Evolutionary conservation across 2,888 invertebrate genomes (phyloP).

Genomic region (Doris montereyensis): DNA sequence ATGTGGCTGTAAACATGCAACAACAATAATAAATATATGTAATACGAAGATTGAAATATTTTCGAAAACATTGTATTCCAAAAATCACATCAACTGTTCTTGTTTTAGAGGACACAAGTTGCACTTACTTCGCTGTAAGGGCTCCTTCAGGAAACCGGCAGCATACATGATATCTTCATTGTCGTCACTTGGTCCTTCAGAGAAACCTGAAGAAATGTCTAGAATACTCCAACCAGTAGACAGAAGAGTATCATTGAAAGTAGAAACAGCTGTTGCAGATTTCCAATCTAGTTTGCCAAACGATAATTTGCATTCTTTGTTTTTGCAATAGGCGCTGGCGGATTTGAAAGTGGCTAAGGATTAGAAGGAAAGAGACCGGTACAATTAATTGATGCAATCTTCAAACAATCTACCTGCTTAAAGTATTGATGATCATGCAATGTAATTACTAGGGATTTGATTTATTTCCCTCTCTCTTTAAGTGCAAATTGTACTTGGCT

Average conservation of each 20-base stretch:
- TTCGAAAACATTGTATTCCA: too few relatives aligned
- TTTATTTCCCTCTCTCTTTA: too few relatives aligned
- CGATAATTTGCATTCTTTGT: constrained; percentile 48
- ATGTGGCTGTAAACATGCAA: constrained; percentile 59
- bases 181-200: constrained; percentile 15
- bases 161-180: constrained; percentile 65
- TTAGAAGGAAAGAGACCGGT: too few relatives aligned
- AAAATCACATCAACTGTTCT: too few relatives aligned
- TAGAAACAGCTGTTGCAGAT: constrained; percentile 58
- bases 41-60: too few relatives aligned
- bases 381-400: too few relatives aligned
- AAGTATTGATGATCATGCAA: too few relatives aligned
- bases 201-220: constrained; percentile 62
- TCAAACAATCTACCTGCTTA: too few relatives aligned
- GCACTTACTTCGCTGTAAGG: constrained; percentile 65
- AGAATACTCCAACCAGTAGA: constrained; percentile 69
- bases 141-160: constrained; percentile 67
- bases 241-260: constrained; percentile 61
- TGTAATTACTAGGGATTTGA: too few relatives aligned
- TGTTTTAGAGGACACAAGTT: background rate
- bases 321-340: constrained; percentile 54
- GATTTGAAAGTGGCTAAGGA: constrained; percentile 22
- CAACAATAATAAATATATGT: too few relatives aligned
- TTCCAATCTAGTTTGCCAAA: constrained; percentile 46
- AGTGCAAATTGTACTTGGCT: too few relatives aligned